A percentile compares a stretch with the other conserved stretches of the same genome.
Evolutionary conservation across 2,888 invertebrate genomes (phyloP).

Genomic region (Charanyca ferruginea): DNA sequence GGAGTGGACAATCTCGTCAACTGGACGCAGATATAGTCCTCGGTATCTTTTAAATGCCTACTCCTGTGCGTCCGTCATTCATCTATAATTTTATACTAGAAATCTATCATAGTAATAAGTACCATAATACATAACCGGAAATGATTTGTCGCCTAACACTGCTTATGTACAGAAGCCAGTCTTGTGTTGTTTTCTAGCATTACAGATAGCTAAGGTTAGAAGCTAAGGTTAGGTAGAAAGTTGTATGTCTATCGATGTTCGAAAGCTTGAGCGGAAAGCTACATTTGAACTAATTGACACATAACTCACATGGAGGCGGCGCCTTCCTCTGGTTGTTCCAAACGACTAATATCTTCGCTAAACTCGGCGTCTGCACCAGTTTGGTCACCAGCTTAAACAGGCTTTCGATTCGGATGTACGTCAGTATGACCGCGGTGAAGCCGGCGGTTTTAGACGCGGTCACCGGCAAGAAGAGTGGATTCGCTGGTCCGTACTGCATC

Average conservation of each 20-base stretch:
- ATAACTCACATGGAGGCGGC: constrained; percentile 95
- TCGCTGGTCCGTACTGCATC: constrained; percentile 91
- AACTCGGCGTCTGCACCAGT: constrained; percentile 96
- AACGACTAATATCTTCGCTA: constrained; percentile 97
- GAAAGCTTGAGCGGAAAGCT: not conserved
- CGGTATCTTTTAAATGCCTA: not conserved
- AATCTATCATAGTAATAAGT: constrained; percentile 30
- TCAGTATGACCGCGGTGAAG: constrained; percentile 98
- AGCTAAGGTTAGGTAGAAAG: too few relatives aligned
- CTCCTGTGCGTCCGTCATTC: not conserved
- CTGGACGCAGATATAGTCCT: not conserved
- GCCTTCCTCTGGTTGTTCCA: constrained; percentile 99
- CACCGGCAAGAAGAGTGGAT: constrained; percentile 96
- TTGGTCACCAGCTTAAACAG: constrained; percentile 96
- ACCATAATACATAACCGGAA: constrained; percentile 40
- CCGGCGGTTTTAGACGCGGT: constrained; percentile 96
- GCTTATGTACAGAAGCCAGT: constrained; percentile 42
- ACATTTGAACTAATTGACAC: constrained; percentile 5
- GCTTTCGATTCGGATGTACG: constrained; percentile 97
- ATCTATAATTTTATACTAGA: not conserved
- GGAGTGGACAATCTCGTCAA: not conserved
- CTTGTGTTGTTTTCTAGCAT: constrained; percentile 6
- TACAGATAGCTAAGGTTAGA: not conserved
- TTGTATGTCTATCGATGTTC: not conserved
- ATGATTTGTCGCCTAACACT: constrained; percentile 50